phyloP scores from a whole-genome alignment of 2,113 vertebrate genomes.

The Semicossyphus pulcher region DNA sequence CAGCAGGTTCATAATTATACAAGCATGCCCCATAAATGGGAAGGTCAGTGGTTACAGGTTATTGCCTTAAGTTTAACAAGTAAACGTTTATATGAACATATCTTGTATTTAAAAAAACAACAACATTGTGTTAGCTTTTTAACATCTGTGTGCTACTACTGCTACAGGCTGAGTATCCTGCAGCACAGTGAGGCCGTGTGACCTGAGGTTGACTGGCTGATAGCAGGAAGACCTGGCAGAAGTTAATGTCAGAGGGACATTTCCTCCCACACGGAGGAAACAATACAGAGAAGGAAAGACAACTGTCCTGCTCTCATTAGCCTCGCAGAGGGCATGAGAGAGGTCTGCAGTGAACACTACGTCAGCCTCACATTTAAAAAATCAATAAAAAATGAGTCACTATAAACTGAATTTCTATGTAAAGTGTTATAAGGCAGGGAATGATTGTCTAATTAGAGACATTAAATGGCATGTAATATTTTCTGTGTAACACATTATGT shows the following conservation, averaged over 20 bases:
- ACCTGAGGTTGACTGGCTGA: conserved; percentile 6
- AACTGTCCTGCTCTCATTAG: not conserved
- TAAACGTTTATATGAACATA: too few relatives aligned
- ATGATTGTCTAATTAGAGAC: too few relatives aligned
- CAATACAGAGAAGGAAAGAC: conserved; percentile 15
- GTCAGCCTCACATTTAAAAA: not conserved
- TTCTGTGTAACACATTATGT: too few relatives aligned
- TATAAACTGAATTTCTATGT: too few relatives aligned
- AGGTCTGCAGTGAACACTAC: conserved; percentile 3
- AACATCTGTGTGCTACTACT: too few relatives aligned
- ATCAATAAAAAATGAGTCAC: not conserved
- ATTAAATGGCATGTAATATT: too few relatives aligned
- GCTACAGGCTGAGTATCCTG: not conserved
- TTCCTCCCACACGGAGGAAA: conserved; percentile 52
- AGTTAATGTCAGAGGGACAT: conserved; percentile 44
- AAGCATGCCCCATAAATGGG: not conserved
- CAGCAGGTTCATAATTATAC: not conserved
- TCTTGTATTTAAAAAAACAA: too few relatives aligned
- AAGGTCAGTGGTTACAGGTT: not conserved
- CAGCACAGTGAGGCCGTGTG: not conserved
- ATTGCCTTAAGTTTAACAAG: too few relatives aligned
- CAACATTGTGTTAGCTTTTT: too few relatives aligned
- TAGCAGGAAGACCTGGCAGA: conserved; percentile 50
- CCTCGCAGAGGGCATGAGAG: conserved; percentile 17
- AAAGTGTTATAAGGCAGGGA: too few relatives aligned